phyloP scores from a whole-genome alignment of 2,888 invertebrate genomes.

The Serrognathus titanus region DNA sequence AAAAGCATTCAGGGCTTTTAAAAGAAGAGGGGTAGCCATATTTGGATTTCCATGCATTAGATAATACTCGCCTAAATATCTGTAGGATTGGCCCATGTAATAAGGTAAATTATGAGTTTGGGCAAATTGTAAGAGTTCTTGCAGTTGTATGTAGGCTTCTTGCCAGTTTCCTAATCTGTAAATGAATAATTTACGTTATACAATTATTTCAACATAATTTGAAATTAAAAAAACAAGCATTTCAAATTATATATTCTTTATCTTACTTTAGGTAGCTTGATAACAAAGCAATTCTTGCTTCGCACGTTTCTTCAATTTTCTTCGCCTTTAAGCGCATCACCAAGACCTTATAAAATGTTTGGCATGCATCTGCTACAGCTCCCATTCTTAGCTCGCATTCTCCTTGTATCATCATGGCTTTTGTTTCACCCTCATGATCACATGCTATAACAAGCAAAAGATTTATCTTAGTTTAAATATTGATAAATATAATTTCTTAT shows the following conservation, averaged over 20 bases:
- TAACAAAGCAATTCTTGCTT: slow-evolving; percentile 54
- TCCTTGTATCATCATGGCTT: slow-evolving; percentile 55
- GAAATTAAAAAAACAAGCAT: too few relatives aligned
- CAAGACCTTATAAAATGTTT: slow-evolving; percentile 52
- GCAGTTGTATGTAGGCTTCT: slow-evolving; percentile 32
- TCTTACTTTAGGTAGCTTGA: slow-evolving; percentile 54
- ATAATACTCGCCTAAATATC: slow-evolving; percentile 43
- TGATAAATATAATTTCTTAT: too few relatives aligned
- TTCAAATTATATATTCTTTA: neutral
- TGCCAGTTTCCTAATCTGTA: slow-evolving; percentile 33
- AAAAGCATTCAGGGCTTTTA: slow-evolving; percentile 37
- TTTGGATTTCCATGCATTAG: slow-evolving; percentile 35
- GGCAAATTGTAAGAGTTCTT: slow-evolving; percentile 31
- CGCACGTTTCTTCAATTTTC: slow-evolving; percentile 52
- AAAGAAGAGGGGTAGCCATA: slow-evolving; percentile 38
- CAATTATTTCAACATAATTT: too few relatives aligned
- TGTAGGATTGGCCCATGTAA: slow-evolving; percentile 40
- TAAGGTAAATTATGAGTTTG: slow-evolving; percentile 32
- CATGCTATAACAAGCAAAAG: slow-evolving; percentile 41
- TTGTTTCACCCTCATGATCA: slow-evolving; percentile 49
- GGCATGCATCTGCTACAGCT: slow-evolving; percentile 51
- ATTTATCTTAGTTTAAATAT: too few relatives aligned
- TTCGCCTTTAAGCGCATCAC: slow-evolving; percentile 45
- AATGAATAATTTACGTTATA: neutral
- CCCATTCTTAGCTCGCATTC: slow-evolving; percentile 52